Base-by-base conservation (phyloP, 2,797 vertebrate species). In the Hirundo rustica region DNA sequence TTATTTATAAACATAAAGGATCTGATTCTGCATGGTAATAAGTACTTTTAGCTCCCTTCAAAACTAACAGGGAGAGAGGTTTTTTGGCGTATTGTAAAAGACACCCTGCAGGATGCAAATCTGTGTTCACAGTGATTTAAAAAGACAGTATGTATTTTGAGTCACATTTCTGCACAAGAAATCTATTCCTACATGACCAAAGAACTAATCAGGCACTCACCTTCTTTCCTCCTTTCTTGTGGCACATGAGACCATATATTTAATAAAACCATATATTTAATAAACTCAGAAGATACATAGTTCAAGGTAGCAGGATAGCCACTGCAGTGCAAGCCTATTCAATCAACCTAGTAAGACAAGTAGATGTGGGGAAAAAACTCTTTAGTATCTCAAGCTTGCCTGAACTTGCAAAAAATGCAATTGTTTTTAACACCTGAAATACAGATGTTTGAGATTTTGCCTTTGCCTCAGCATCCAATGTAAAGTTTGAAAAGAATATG, bases 1-100 rank as follows among this genome's bases (percentile, higher is more conserved):
- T 66, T 74, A 32, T 85, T 91, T 76, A 53, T 84, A 89, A 93
- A 90, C 71, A 93, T 34, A 72, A 85, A 54, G 81, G 64, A 38
- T 64, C 81, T 76, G 71, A 95, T 89, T 64, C 84, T 94, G 68
- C 70, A 95, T 78, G 36, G 21, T 70, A 91, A 87, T 74, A 30
- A 90, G 55, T 27, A 30, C 38, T 84, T 84, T 92, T 45, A 84
- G 65, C 40, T 88, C 42, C 45, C 62, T 93, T 75, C 42, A 25
- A 94, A 88, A 86, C 66, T 58, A 88, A 92, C 8, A 73, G 86
- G 71, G 55, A 87, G 44, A 13, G 58, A 60, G 57, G 40, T 83
- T 83, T 14, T 76, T 86, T 51, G 27, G 21, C 10, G 15, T 55
- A 50, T 38, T 32, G 71, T 25, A 89, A 74, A 85, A 86, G 54